These are phyloP conservation scores for Acromyrmex charruanus DNA, from an alignment of 1,140 invertebrate genomes.

Conservation along the genomic window DNA sequence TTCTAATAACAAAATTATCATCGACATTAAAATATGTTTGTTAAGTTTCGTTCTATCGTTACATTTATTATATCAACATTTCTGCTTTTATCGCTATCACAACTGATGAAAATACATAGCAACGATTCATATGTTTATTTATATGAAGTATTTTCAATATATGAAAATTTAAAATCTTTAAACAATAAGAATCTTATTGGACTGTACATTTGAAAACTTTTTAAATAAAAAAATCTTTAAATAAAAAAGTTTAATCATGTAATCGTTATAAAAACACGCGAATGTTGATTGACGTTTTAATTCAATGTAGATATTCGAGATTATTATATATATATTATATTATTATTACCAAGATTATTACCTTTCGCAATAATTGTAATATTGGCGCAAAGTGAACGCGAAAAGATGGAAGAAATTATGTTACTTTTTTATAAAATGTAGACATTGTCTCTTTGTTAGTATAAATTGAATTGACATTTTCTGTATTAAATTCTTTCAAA, in stretches of 20 bases:
- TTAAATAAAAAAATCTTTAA: too few relatives aligned
- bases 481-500: conserved; percentile 23
- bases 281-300: background rate
- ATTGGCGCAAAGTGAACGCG: background rate
- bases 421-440: conserved; percentile 39
- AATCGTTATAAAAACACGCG: background rate
- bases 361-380: conserved; percentile 23
- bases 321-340: background rate
- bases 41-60: background rate
- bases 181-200: background rate
- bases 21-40: background rate
- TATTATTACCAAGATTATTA: background rate
- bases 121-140: background rate
- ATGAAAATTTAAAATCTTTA: background rate
- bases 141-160: background rate
- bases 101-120: background rate
- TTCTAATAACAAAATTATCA: conserved; percentile 24
- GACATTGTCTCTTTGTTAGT: background rate
- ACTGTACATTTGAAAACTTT: too few relatives aligned
- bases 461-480: conserved; percentile 22
- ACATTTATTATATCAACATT: background rate
- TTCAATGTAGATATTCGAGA: background rate
- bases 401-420: background rate
- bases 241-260: background rate
- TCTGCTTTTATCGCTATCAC: background rate